Conservation (phyloP, 2,113 vertebrate species). For the Cardinalis cardinalis region DNA sequence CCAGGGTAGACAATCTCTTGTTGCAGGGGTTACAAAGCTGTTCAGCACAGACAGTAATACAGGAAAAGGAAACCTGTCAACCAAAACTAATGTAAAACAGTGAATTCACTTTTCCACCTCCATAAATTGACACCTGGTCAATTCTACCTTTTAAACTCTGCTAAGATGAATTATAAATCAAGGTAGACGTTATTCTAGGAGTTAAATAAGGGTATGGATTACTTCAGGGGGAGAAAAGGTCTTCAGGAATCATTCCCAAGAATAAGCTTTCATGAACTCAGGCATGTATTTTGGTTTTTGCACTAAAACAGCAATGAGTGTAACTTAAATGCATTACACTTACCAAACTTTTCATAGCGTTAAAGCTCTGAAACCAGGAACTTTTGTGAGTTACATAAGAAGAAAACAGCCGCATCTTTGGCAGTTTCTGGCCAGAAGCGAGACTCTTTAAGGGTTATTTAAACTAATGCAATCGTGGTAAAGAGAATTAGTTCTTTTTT, state of each 20-base stretch:
- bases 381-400: neutral
- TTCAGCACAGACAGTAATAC: neutral
- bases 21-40: neutral
- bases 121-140: neutral
- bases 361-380: neutral
- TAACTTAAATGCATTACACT: neutral
- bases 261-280: neutral
- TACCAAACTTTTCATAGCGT: neutral
- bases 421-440: neutral
- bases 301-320: neutral
- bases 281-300: neutral
- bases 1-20: neutral
- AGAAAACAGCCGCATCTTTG: neutral
- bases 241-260: neutral
- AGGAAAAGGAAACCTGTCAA: neutral
- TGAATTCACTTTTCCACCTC: neutral
- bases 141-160: neutral
- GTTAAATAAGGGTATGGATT: neutral
- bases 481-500: neutral
- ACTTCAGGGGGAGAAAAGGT: neutral
- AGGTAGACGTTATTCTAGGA: neutral
- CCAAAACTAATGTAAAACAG: neutral
- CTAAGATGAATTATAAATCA: neutral
- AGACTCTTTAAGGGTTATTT: neutral
- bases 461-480: neutral